Evolutionary conservation across 2,797 vertebrate species (phyloP).

Genomic region (Anomalospiza imberbis): DNA sequence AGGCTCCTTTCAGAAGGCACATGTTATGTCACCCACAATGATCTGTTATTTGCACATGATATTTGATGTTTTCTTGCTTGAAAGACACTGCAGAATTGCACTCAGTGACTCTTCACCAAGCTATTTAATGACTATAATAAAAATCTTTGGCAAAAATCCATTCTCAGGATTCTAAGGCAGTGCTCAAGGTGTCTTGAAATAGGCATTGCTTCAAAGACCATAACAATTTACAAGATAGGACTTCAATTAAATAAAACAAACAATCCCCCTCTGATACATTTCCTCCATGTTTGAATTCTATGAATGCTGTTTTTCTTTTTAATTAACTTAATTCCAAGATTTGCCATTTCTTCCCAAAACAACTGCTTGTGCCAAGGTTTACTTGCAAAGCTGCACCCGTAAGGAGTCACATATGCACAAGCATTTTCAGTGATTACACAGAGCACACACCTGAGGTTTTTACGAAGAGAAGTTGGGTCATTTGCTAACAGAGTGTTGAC

Average conservation of each 20-base stretch:
- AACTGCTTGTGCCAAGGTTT: not conserved
- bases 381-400: not conserved
- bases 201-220: not conserved
- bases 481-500: slow-evolving; percentile 97
- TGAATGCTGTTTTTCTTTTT: not conserved
- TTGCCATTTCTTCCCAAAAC: not conserved
- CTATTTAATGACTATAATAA: not conserved
- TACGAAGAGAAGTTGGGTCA: slow-evolving; percentile 95
- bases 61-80: not conserved
- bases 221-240: not conserved
- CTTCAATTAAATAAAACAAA: not conserved
- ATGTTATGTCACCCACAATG: not conserved
- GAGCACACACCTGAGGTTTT: slow-evolving; percentile 89
- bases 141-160: not conserved
- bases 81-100: not conserved
- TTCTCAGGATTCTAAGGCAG: not conserved
- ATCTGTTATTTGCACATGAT: not conserved
- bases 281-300: not conserved
- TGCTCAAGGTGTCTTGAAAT: not conserved
- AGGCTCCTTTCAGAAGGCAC: not conserved
- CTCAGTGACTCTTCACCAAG: not conserved
- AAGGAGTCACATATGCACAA: not conserved
- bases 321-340: not conserved
- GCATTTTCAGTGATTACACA: not conserved
- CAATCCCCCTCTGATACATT: not conserved